Base-by-base conservation (phyloP, 2,888 invertebrate species). In the Thumatha senex region DNA sequence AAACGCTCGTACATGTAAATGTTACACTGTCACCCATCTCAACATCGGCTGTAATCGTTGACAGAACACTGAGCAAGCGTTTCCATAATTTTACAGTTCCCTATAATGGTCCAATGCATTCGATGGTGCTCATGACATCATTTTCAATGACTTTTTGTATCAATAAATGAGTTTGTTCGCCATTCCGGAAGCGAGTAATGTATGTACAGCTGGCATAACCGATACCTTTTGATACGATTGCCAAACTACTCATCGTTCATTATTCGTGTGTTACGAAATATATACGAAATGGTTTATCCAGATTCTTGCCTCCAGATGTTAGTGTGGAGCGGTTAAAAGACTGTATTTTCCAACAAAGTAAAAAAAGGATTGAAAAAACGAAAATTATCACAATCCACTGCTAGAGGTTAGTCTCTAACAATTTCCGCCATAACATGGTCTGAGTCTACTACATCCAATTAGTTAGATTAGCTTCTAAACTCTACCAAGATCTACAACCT, bases 221-320 rank as follows among this genome's bases (percentile, higher is more conserved):
- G 18, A 33, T 39, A 41, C 36, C 31, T 33, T 33, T 29, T 58
- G 29, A 36, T 45, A 51, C 47, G 9, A 56, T 51, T 50, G 66
- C 69, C 66, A 67, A 67, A 62, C 52, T 52, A 54, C 51, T 59
- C 52, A 51, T 67, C 57, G 46, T 39, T 68, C 65, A 54, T 45
- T n/a, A n/a, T n/a, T n/a, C 65, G 12, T 29, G 30, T 48, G 54
- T 40, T 57, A 46, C 44, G 51, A 64, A 62, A 38, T 40, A 40
- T 15, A 8, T 45, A 49, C 24, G 15, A 57, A 44, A 68, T 61
- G 61, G 59, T 35, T 44, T 12, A 52, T 51, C 47, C 61, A 56
- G 46, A 55, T 51, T 55, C 50, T 50, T 51, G 62, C 48, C 54
- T 57, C 68, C 61, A 56, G 58, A 56, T 5, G 18, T 5, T 5